Base-by-base conservation (phyloP, 2,797 vertebrate species). In the Sphaeramia orbicularis region DNA sequence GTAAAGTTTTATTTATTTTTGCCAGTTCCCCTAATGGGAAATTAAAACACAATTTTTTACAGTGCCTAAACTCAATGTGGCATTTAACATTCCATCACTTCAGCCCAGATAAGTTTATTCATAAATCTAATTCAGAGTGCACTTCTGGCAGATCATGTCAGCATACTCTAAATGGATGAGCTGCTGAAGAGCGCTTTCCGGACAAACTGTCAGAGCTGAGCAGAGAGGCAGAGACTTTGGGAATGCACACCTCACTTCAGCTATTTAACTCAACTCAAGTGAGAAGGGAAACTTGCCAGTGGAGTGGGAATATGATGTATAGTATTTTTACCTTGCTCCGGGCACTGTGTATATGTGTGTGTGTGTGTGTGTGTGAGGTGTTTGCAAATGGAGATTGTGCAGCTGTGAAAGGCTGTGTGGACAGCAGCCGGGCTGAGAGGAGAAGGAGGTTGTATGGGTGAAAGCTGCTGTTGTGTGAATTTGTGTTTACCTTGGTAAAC, bases 391-490 rank as follows among this genome's bases (percentile, higher is more conserved):
- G 88, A 90, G 86, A 90, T 86, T 91, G 84, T 88, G 84, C 89
- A 90, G 85, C 90, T 92, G 89, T 87, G 83, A 88, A 77, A 55
- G 72, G 65, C 51, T 78, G 80, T 63, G 78, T 76, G 86, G 84
- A 85, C 73, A 84, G 80, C 76, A 78, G 84, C 76, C 54, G 49
- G 82, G 69, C 81, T 76, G 65, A 80, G 71, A 56, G 40, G 60
- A 70, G 51, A 64, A 41, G 56, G 68, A 75, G 69, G 54, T 75
- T 73, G 66, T 70, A 80, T 75, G 65, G 85, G 80, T 89, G 88
- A 91, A 91, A 87, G 88, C 89, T 87, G 80, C 85, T 84, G 91
- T 86, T 90, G 90, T 91, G 80, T 86, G 80, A 75, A 45, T 82
- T 62, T 36, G 62, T 89, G 85, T 91, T 91, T 88, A 86, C 84